Conservation (phyloP, 1,140 invertebrate species). For the Tetranychus cinnabarinus region DNA sequence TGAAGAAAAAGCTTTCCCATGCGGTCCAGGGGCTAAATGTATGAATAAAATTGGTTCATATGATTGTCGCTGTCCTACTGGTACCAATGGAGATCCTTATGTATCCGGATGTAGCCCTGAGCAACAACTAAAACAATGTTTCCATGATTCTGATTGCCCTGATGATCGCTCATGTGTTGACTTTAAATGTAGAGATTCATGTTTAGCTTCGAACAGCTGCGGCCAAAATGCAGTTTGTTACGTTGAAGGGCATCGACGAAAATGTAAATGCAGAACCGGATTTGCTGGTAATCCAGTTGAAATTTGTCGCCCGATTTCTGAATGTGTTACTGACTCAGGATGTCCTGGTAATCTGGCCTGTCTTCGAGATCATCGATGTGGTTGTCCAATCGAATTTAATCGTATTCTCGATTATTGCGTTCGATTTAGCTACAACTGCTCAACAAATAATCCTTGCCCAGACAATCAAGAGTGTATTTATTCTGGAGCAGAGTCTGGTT, state of each 20-base stretch:
- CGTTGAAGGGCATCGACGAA: slow-evolving; percentile 48
- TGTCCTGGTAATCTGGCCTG: slow-evolving; percentile 16
- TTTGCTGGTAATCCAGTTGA: slow-evolving; percentile 35
- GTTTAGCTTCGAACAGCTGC: slow-evolving; percentile 50
- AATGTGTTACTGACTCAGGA: slow-evolving; percentile 12
- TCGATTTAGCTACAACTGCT: slow-evolving; percentile 32
- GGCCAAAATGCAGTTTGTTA: slow-evolving; percentile 50
- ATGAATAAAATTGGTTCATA: slow-evolving; percentile 51
- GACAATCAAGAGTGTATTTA: slow-evolving; percentile 53
- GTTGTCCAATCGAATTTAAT: slow-evolving; percentile 14
- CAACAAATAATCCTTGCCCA: slow-evolving; percentile 31
- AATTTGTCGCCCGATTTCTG: slow-evolving; percentile 7
- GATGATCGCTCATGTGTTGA: slow-evolving; percentile 22
- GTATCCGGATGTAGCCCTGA: background rate
- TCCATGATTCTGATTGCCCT: slow-evolving; percentile 12
- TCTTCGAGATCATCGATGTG: slow-evolving; percentile 15
- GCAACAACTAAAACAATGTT: slow-evolving; percentile 1
- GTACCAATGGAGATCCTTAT: slow-evolving; percentile 37
- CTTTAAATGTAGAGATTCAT: slow-evolving; percentile 6
- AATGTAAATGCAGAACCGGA: slow-evolving; percentile 51
- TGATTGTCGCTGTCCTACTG: slow-evolving; percentile 19
- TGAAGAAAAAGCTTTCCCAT: slow-evolving; percentile 36
- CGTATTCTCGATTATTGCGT: slow-evolving; percentile 17
- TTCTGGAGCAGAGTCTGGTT: slow-evolving; percentile 30
- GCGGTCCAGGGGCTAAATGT: slow-evolving; percentile 56